Evolutionary conservation across 2,888 invertebrate species (phyloP).

Genomic region (Campopleginae sp.): DNA sequence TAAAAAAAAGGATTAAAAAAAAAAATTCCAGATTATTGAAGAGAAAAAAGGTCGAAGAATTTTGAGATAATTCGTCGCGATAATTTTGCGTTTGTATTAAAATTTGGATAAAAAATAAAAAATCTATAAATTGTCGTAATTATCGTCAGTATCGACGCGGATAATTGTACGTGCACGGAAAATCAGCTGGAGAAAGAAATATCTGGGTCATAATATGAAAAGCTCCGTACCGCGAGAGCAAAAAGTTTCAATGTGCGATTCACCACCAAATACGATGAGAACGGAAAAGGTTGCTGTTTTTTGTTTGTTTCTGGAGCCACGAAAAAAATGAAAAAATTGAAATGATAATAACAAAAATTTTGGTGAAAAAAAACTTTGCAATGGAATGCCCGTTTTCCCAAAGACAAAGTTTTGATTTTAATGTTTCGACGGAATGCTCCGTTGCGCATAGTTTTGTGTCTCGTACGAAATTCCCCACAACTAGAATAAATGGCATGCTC

Average conservation of each 20-base stretch:
- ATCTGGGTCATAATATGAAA: neutral
- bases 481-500: neutral
- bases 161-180: neutral
- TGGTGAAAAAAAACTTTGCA: neutral
- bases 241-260: neutral
- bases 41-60: neutral
- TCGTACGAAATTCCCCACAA: neutral
- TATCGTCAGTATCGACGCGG: neutral
- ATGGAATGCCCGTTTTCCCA: neutral
- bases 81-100: neutral
- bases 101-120: neutral
- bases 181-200: neutral
- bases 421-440: neutral
- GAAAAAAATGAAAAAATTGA: no score
- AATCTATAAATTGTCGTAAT: slow-evolving; percentile 7
- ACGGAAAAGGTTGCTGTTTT: neutral
- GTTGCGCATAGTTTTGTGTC: neutral
- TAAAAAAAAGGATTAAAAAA: no score
- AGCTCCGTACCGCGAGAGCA: neutral
- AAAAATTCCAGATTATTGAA: no score
- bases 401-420: slow-evolving; percentile 4
- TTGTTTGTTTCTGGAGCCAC: neutral
- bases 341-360: neutral
- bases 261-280: neutral
- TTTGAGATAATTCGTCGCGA: neutral